Conservation (phyloP, 2,888 invertebrate genomes). For the Hedya salicella region DNA sequence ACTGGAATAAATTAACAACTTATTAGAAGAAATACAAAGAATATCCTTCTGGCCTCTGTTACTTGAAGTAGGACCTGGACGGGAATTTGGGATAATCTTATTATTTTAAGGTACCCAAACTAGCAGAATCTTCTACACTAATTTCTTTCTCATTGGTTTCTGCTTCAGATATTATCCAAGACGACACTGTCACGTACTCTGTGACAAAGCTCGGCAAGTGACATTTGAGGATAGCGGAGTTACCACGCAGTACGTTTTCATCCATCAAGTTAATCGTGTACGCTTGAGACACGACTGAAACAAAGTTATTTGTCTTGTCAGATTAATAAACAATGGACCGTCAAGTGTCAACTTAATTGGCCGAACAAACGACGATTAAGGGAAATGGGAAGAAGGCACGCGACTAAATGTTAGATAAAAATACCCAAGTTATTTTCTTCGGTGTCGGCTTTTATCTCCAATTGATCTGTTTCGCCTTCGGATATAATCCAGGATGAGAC, state of each 20-base stretch:
- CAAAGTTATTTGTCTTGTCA: slow-evolving; percentile 35
- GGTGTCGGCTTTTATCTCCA: slow-evolving; percentile 78
- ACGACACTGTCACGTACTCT: slow-evolving; percentile 93
- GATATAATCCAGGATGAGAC: slow-evolving; percentile 95
- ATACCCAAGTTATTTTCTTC: slow-evolving; percentile 69
- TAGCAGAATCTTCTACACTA: slow-evolving; percentile 66
- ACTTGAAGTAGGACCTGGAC: slow-evolving; percentile 17
- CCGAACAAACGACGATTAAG: slow-evolving; percentile 24
- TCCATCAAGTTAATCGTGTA: slow-evolving; percentile 96
- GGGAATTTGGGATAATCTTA: slow-evolving; percentile 26
- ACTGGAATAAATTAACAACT: slow-evolving; percentile 85
- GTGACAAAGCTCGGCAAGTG: slow-evolving; percentile 97
- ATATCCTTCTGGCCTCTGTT: neutral
- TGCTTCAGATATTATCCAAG: slow-evolving; percentile 93
- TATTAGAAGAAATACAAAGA: slow-evolving; percentile 14
- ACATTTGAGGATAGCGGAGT: slow-evolving; percentile 95
- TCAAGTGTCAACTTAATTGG: slow-evolving; percentile 3
- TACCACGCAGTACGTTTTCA: slow-evolving; percentile 95
- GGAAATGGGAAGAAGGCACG: slow-evolving; percentile 38
- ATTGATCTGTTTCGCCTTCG: slow-evolving; percentile 82
- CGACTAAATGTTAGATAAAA: slow-evolving; percentile 19
- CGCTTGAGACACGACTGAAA: slow-evolving; percentile 94
- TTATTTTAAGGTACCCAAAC: slow-evolving; percentile 64
- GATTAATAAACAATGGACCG: slow-evolving; percentile 14
- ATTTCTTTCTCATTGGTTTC: slow-evolving; percentile 82